A percentile compares a stretch with the other conserved stretches of the same genome.
These are phyloP conservation scores for Parascotia fuliginaria DNA, from an alignment of 2,888 invertebrate species.

Conservation along the genomic window DNA sequence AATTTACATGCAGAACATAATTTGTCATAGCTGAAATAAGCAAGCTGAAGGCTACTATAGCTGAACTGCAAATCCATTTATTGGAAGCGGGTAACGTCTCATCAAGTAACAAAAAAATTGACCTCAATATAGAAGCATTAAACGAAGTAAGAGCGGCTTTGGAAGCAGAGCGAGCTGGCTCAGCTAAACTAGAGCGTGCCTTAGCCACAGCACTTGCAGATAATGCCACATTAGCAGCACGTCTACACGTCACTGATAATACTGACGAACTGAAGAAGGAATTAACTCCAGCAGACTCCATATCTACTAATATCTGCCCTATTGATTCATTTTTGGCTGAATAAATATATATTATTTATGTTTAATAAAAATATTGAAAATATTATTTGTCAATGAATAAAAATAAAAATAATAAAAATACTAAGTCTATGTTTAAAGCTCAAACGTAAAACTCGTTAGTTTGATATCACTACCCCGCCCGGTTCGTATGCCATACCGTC, in stretches of 20 bases:
- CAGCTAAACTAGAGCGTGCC: slow-evolving; percentile 64
- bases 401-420: too few species aligned
- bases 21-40: slow-evolving; percentile 65
- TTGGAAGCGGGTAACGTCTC: slow-evolving; percentile 25
- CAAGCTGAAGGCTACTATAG: slow-evolving; percentile 58
- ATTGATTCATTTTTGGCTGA: slow-evolving; percentile 77
- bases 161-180: slow-evolving; percentile 67
- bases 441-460: too few species aligned
- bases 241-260: slow-evolving; percentile 57
- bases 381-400: too few species aligned
- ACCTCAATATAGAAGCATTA: slow-evolving; percentile 54
- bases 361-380: too few species aligned
- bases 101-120: slow-evolving; percentile 32
- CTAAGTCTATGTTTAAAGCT: too few species aligned
- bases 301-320: slow-evolving; percentile 56
- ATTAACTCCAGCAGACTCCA: slow-evolving; percentile 35
- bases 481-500: too few species aligned
- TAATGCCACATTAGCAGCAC: slow-evolving; percentile 64
- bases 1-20: background rate
- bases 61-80: slow-evolving; percentile 60
- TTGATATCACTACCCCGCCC: too few species aligned
- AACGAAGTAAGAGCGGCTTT: slow-evolving; percentile 62
- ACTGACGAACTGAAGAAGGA: slow-evolving; percentile 23
- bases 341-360: slow-evolving; percentile 44
- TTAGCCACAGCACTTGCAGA: slow-evolving; percentile 70